A percentile compares a stretch with the other conserved stretches of the same genome.
Conservation (phyloP, 2,888 invertebrate genomes). For the Apamea crenata region DNA sequence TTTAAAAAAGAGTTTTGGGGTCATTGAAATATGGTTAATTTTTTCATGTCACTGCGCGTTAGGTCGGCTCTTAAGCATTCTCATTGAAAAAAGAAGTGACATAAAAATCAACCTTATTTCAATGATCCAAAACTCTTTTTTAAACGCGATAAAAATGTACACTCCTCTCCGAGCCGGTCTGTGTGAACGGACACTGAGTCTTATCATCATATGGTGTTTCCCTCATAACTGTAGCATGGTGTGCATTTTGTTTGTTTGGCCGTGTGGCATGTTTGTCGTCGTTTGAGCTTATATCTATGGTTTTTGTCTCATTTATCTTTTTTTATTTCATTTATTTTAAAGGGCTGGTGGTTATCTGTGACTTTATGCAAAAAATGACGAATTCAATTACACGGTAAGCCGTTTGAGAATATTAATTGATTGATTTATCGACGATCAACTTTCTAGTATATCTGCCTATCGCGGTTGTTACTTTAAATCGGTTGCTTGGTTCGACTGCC, state of each 20-base stretch:
- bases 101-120: no score
- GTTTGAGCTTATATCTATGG: slow-evolving; percentile 47
- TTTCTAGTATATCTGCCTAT: no score
- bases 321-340: slow-evolving; percentile 58
- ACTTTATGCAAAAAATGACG: slow-evolving; percentile 12
- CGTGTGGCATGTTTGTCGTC: slow-evolving; percentile 54
- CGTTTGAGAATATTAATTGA: not conserved
- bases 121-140: no score
- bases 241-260: slow-evolving; percentile 57
- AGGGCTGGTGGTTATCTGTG: slow-evolving; percentile 69
- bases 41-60: no score
- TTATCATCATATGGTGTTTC: slow-evolving; percentile 27
- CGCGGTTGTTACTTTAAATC: not conserved
- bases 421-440: not conserved
- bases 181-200: no score
- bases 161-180: no score
- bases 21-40: no score
- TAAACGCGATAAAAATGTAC: no score
- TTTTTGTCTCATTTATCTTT: slow-evolving; percentile 29
- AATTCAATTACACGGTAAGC: not conserved
- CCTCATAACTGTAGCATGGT: slow-evolving; percentile 46
- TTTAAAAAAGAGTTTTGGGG: no score
- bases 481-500: not conserved
- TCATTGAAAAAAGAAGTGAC: no score
- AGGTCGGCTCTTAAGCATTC: no score